Evolutionary conservation across 1,140 invertebrate genomes (phyloP), one percentile per base, ranked within the genome.

Genomic region (Trachymyrmex cornetzi): DNA sequence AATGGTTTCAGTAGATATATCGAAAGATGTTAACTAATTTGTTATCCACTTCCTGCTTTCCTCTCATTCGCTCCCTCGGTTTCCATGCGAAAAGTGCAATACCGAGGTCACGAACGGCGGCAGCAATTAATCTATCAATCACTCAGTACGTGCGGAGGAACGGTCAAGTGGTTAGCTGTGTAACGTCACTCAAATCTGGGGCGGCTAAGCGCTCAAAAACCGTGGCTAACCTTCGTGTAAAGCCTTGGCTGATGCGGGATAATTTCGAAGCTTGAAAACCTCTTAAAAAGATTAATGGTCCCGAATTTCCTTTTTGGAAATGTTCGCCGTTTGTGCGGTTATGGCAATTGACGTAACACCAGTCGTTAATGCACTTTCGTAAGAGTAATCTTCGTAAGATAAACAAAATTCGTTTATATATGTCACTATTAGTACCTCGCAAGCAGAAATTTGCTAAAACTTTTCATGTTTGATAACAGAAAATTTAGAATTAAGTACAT

Each of bases 111-210:
- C 67, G 72, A 87, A 85, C 63, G 87, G 30, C 86, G 63, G 77
- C 85, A 87, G 91, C 94, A 94, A 95, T 94, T 93, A 94, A 94
- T 94, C 92, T 90, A 95, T 95, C 95, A 95, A 95, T 95, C 94
- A 95, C 90, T 85, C 85, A 84, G 77, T 48, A 88, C 90, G 87
- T 77, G 91, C 89, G 88, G 90, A 88, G 91, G 92, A 91, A 94
- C 90, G 95, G 95, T 95, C 95, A 95, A 95, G 95, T 95, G 95
- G 95, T 95, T 95, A 95, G 92, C 92, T 94, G 94, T 95, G 95
- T 95, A 94, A 87, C 93, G 94, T 94, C 94, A 95, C 92, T 95
- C 95, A 95, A 94, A 89, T 85, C 89, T 74, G 87, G 87, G 91
- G 87, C 90, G 86, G 88, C 91, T 94, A 94, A 95, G 89, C 89